Evolutionary conservation across 2,888 invertebrate species (phyloP), one percentile per base, ranked within the genome.

Genomic region (Abscondita cerata): DNA sequence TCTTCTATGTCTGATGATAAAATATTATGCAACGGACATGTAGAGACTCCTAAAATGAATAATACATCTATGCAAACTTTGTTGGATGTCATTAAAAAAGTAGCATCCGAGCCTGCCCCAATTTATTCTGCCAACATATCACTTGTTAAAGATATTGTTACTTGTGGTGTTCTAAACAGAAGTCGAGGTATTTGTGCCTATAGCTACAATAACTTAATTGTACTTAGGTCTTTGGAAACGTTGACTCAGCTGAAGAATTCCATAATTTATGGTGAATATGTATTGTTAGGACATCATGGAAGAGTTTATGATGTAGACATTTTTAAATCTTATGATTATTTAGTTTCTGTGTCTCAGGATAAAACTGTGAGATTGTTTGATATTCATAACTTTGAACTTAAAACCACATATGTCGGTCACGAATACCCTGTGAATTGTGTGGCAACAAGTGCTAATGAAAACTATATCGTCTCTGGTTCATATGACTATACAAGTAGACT

Each of bases 371-470:
- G 75, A 62, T 70, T 80, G 52, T 79, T 77, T 64, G 71, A 75
- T 68, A 67, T 77, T 48, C 66, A 64, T 11, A 69, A 72, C 55
- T 72, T 76, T 48, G 68, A 68, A n/a, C 61, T 75, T 25, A 62
- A 73, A 46, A 70, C 71, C 33, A 70, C 73, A 31, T 82, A 70
- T 74, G 85, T 89, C 72, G 96, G 96, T 25, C 96, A 97, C 80
- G 89, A 88, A 75, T 92, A 92, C 75, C 93, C 96, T 1, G 89
- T 97, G 68, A 96, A 96, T 92, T 92, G 92, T 77, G 84, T 96
- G 77, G 91, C 91, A 75, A 84, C 87, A 74, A 91, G 84, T 82
- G 19, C 15, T 31, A 85, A 86, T 68, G 87, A 87, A 36, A 81
- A 87, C 76, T 89, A 89, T 75, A 86, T 93, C 72, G 92, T 88